Base-by-base conservation (phyloP, 2,113 vertebrate species). In the Proterorhinus semilunaris region DNA sequence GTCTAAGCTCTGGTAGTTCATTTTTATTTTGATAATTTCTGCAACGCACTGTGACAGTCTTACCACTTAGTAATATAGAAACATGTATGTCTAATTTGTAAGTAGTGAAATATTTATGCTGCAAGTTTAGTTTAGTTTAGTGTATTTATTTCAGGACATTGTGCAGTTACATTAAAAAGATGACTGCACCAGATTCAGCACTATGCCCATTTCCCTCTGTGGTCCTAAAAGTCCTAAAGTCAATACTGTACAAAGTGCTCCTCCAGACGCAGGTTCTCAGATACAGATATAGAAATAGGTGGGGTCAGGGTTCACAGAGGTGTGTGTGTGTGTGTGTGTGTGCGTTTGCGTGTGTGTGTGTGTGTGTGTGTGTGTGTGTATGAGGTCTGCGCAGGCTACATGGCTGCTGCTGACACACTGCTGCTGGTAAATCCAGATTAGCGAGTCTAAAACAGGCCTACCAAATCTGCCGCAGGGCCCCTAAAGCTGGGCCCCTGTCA, bases 401-500 rank as follows among this genome's bases (percentile, higher is more conserved):
- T 89, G 86, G 81, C 80, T 89, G 89, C 86, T 91, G 89, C 86
- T 91, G 89, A 91, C 88, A 92, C 90, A 88, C 88, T 88, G 85
- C 87, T 79, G 87, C 81, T 65, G 86, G 82, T 82, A 90, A 92
- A 91, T 92, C 90, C 91, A 91, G 91, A 79, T 92, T 92, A 92
- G 90, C 84, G 89, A 72, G 88, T 91, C 90, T 92, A 92, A 92
- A 92, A 91, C 85, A 87, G 90, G 85, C 85, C 87, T 70, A 78
- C 66, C 27, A 91, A 91, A 92, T 91, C 91, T 92, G 87, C 89
- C 86, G 75, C 81, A 87, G 87, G 90, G 84, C 85, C 89, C 82
- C 86, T 91, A 92, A 92, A 91, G 80, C 91, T 84, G 77, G 86
- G 86, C 90, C 71, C 84, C 91, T 92, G 91, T 92, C 91, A 92